phyloP scores from a whole-genome alignment of 2,797 vertebrate genomes.

The Mormyrus hasselquistii region DNA sequence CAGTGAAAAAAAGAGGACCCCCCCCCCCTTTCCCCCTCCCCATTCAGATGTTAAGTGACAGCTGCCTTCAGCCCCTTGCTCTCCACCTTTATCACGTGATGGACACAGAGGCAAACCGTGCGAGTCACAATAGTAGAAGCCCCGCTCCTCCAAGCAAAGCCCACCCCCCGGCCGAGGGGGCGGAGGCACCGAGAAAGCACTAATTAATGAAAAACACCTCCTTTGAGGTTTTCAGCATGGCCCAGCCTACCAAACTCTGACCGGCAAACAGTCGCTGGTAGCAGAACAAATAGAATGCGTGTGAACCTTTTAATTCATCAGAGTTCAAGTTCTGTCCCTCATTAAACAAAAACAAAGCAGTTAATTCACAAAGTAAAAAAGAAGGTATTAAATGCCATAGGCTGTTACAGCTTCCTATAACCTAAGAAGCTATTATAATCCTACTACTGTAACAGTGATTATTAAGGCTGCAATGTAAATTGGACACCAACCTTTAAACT shows the following conservation, averaged over 20 bases:
- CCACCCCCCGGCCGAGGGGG: constrained; percentile 50
- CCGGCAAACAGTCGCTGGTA: constrained; percentile 38
- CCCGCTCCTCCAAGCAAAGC: constrained; percentile 54
- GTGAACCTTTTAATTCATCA: not conserved
- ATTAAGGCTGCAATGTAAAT: not conserved
- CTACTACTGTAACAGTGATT: not conserved
- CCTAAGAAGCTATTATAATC: not conserved
- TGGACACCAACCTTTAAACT: not conserved
- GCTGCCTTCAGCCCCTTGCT: constrained; percentile 64
- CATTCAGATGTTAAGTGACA: constrained; percentile 82
- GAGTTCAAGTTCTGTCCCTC: not conserved
- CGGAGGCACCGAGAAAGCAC: constrained; percentile 54
- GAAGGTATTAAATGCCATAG: not conserved
- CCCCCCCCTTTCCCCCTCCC: constrained; percentile 38
- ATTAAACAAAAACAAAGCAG: not conserved
- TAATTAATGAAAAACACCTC: constrained; percentile 74
- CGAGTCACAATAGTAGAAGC: constrained; percentile 62
- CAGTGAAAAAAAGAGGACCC: constrained; percentile 54
- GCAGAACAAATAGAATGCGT: not conserved
- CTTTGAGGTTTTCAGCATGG: constrained; percentile 59
- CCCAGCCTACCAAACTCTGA: constrained; percentile 39
- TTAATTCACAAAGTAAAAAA: not conserved
- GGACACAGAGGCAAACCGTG: constrained; percentile 46
- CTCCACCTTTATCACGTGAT: constrained; percentile 30
- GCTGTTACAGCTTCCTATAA: not conserved